Conservation (phyloP, 2,113 vertebrate species). For the Cyprinodon tularosa region DNA sequence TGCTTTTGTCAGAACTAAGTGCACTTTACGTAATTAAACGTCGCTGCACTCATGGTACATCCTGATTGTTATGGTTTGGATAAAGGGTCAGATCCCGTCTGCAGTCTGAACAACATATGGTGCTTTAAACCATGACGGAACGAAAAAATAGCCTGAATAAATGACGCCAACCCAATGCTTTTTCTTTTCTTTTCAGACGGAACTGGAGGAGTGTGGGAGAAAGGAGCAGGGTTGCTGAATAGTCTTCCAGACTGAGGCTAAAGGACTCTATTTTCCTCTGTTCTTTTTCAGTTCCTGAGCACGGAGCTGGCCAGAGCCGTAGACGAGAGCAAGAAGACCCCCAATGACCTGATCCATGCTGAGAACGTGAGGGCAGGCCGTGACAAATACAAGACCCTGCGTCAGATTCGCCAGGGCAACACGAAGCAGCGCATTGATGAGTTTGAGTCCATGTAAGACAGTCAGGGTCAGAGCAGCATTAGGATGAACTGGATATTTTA, state of each 20-base stretch:
- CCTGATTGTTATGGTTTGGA: slow-evolving; percentile 41
- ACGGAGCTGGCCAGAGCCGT: slow-evolving; percentile 90
- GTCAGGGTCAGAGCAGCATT: background rate
- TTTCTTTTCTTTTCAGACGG: slow-evolving; percentile 30
- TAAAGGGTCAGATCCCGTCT: slow-evolving; percentile 25
- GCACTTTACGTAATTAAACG: slow-evolving; percentile 59
- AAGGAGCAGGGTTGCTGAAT: slow-evolving; percentile 40
- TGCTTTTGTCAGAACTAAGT: slow-evolving; percentile 42
- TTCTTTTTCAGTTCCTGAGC: slow-evolving; percentile 85
- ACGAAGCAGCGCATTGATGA: slow-evolving; percentile 98
- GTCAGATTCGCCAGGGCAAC: slow-evolving; percentile 96
- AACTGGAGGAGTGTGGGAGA: slow-evolving; percentile 6
- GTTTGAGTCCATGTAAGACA: slow-evolving; percentile 94
- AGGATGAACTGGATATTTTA: slow-evolving; percentile 21
- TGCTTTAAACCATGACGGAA: slow-evolving; percentile 33
- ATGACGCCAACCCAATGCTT: slow-evolving; percentile 40
- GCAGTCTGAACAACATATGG: slow-evolving; percentile 36
- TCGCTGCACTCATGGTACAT: slow-evolving; percentile 23
- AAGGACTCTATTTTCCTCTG: slow-evolving; percentile 43
- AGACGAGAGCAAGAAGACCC: slow-evolving; percentile 94
- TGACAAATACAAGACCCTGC: slow-evolving; percentile 98
- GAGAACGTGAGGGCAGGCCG: slow-evolving; percentile 93
- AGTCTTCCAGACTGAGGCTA: slow-evolving; percentile 35
- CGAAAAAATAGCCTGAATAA: slow-evolving; percentile 58
- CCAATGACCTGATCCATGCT: slow-evolving; percentile 93